phyloP scores from a whole-genome alignment of 2,113 vertebrate species.

The Oriolus oriolus region DNA sequence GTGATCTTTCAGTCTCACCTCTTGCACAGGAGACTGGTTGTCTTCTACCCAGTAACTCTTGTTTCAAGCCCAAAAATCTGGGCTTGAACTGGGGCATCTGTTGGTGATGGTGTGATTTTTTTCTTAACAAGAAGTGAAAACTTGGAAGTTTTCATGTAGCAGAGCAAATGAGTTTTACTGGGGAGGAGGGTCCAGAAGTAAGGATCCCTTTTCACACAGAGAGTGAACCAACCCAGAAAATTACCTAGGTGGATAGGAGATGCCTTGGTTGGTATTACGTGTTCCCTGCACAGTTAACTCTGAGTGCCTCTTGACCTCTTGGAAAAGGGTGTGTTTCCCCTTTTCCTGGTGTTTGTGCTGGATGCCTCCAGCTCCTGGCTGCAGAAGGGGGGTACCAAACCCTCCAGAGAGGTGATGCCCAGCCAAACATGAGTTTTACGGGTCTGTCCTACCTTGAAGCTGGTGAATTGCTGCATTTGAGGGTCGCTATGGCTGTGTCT shows the following conservation, averaged over 20 bases:
- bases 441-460: background rate
- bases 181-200: background rate
- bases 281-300: background rate
- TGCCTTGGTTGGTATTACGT: background rate
- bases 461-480: background rate
- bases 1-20: background rate
- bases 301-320: background rate
- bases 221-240: background rate
- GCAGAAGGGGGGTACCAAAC: background rate
- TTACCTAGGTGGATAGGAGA: accelerated
- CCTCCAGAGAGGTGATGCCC: background rate
- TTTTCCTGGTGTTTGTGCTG: background rate
- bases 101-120: accelerated
- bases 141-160: accelerated
- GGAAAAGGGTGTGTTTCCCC: background rate
- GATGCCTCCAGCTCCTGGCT: accelerated
- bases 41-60: background rate
- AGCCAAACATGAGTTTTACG: background rate
- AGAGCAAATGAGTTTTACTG: background rate
- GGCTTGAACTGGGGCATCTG: background rate
- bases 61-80: background rate
- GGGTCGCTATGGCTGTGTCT: background rate
- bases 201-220: background rate
- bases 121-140: background rate
- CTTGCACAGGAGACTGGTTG: background rate